Percentiles rank a stretch among this genome's conserved stretches.
These are phyloP conservation scores for Tinea trinotella DNA, from an alignment of 2,888 invertebrate genomes.

Conservation along the genomic window DNA sequence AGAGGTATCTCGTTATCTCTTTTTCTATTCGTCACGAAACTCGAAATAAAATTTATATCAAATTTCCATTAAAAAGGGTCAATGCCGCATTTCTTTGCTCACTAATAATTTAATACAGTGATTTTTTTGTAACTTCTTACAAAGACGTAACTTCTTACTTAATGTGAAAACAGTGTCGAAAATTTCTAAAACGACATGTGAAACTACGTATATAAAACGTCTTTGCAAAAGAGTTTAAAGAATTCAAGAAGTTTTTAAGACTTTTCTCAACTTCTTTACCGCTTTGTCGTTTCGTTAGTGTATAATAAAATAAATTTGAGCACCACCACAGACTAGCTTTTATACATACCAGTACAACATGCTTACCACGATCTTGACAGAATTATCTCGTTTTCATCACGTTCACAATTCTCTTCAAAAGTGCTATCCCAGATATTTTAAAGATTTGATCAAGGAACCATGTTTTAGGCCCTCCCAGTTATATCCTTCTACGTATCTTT, in stretches of 20 bases:
- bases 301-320: no score
- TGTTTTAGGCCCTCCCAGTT: no score
- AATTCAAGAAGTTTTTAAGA: background rate
- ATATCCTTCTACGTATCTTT: no score
- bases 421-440: no score
- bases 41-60: slow-evolving; percentile 40
- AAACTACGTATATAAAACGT: slow-evolving; percentile 2
- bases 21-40: slow-evolving; percentile 49
- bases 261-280: background rate
- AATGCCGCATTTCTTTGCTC: background rate
- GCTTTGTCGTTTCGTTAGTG: background rate
- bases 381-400: no score
- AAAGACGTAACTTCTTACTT: background rate
- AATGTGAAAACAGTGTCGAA: background rate
- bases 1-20: slow-evolving; percentile 49
- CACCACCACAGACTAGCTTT: no score
- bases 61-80: slow-evolving; percentile 39
- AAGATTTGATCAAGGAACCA: no score
- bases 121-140: background rate
- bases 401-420: no score
- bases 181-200: background rate
- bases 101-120: slow-evolving; percentile 3
- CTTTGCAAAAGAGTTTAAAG: background rate
- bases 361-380: no score
- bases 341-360: no score